A percentile compares a stretch with the other conserved stretches of the same genome.
These are phyloP conservation scores for Auanema freiburgensis DNA, from an alignment of 2,888 invertebrate genomes.

Conservation along the genomic window DNA sequence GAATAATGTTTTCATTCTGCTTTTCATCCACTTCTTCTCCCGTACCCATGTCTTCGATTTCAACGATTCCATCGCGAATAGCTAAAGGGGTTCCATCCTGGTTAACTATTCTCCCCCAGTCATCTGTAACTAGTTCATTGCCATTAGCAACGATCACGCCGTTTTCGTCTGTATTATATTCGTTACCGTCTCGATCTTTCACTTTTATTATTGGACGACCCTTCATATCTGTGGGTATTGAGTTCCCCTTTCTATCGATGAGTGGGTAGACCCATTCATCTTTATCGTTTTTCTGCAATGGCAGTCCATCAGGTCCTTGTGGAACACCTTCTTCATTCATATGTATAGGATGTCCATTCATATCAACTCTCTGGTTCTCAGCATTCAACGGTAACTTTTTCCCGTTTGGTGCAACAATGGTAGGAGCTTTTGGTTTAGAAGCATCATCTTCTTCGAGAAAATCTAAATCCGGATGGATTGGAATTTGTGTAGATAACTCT, in stretches of 20 bases:
- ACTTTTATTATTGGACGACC: conserved; percentile 41
- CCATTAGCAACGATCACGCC: conserved; percentile 26
- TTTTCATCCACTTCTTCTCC: conserved; percentile 27
- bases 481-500: conserved; percentile 27
- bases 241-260: conserved; percentile 44
- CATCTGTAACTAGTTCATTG: background rate
- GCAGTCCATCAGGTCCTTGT: conserved; percentile 42
- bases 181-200: conserved; percentile 42
- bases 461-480: conserved; percentile 10
- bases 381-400: conserved; percentile 12
- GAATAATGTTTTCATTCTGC: conserved; percentile 19
- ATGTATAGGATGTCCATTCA: conserved; percentile 37
- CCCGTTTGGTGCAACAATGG: conserved; percentile 33
- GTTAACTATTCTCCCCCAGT: background rate
- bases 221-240: conserved; percentile 36
- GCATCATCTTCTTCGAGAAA: background rate
- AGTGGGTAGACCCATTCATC: conserved; percentile 53
- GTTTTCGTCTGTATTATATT: conserved; percentile 28
- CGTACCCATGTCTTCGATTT: conserved; percentile 12
- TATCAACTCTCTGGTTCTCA: conserved; percentile 27
- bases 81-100: background rate
- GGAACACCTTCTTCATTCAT: conserved; percentile 46
- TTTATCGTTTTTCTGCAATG: conserved; percentile 44
- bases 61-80: conserved; percentile 13
- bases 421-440: conserved; percentile 18